Base-by-base conservation (phyloP, 23 tunicate species). In the Aplidium turbinatum region DNA sequence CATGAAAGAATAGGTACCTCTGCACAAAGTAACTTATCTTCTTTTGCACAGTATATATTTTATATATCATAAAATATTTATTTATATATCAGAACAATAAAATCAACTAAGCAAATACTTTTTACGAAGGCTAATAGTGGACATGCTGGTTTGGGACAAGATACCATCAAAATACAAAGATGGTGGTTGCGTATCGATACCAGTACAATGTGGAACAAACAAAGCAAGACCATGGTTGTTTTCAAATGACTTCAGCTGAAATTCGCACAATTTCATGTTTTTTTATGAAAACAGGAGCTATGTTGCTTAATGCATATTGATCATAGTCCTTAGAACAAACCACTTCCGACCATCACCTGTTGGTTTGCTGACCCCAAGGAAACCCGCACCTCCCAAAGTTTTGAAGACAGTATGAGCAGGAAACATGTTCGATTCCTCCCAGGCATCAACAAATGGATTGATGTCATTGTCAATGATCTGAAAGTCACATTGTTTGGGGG, bases 371-470 rank as follows among this genome's bases (percentile, higher is more conserved):
- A 91, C 91, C 5, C 99, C 99, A 2, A 95, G 81, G 35, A 95
- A 84, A 2, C 99, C 99, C 25, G 96, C 86, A 27, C 55, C 58
- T 0, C 99, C 99, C 30, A 95, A 38, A 6, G 79, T 83, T 68
- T 95, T 95, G 57, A 95, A 89, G 22, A 95, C 87, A 11, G 77
- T 77, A 52, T 89, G 99, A 45, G 90, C 95, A 0, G 99, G 99
- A 63, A 83, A 88, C 1, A 16, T 30, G 50, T 80, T 70, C 33
- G 75, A 40, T 26, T 77, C 90, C 39, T 95, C 99, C 99, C 99
- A 95, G 32, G 85, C 87, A 56, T 89, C 92, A 47, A 88, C 92
- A 54, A 83, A 82, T 24, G 99, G 99, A 57, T 95, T 95, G 29
- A 95, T 95, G 29, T 95, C 96, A n/a, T 72, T 76, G 6, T 88